These are phyloP conservation scores for Emydura subglobosa DNA, from an alignment of 2,113 vertebrate species.

Conservation along the genomic window DNA sequence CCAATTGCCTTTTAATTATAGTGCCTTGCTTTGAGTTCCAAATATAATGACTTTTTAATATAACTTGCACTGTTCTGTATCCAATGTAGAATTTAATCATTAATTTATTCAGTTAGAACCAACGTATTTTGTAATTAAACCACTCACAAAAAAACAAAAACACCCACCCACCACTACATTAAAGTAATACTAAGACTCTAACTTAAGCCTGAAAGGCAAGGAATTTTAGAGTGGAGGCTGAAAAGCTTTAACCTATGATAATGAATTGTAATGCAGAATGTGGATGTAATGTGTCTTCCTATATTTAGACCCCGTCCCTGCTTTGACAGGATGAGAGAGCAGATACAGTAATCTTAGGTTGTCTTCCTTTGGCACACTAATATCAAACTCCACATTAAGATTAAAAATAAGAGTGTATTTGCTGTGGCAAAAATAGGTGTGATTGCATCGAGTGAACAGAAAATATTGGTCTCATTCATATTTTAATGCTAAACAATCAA, in stretches of 20 bases:
- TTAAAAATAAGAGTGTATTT: background rate
- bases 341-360: background rate
- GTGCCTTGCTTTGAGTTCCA: slow-evolving; percentile 70
- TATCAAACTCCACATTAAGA: background rate
- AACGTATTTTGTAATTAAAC: slow-evolving; percentile 70
- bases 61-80: slow-evolving; percentile 70
- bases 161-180: background rate
- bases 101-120: slow-evolving; percentile 71
- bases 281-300: background rate
- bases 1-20: slow-evolving; percentile 78
- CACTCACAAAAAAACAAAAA: background rate
- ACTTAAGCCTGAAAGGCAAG: background rate
- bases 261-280: background rate
- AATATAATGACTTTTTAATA: slow-evolving; percentile 82
- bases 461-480: background rate
- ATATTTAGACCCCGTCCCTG: background rate
- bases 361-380: background rate
- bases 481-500: background rate
- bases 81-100: slow-evolving; percentile 69
- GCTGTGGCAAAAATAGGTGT: background rate
- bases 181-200: slow-evolving; percentile 17
- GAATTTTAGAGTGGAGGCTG: background rate
- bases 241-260: background rate
- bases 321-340: background rate
- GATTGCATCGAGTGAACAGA: background rate